These are phyloP conservation scores for Arctopsyche grandis DNA, from an alignment of 1,140 invertebrate species.

Conservation along the genomic window DNA sequence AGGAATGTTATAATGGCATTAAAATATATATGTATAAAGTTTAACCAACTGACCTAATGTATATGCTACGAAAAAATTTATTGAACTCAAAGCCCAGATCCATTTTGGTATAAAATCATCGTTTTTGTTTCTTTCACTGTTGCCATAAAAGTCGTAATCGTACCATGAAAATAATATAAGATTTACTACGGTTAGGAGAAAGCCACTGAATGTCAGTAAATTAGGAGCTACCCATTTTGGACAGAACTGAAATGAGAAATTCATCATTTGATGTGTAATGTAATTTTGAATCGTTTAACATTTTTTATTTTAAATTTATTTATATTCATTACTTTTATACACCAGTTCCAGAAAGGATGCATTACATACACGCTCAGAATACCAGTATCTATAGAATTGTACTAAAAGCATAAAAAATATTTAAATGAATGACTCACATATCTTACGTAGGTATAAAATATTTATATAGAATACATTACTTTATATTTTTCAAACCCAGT, in stretches of 20 bases:
- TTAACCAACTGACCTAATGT: constrained; percentile 83
- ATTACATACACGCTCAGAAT: constrained; percentile 94
- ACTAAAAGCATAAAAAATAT: constrained; percentile 78
- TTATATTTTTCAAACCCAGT: constrained; percentile 66
- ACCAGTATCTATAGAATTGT: constrained; percentile 93
- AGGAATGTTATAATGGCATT: neutral
- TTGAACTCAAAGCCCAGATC: constrained; percentile 87
- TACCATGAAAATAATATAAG: constrained; percentile 88
- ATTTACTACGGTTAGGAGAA: constrained; percentile 92
- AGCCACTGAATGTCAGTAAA: constrained; percentile 93
- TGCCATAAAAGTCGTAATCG: constrained; percentile 87
- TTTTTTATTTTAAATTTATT: constrained; percentile 6
- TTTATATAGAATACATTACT: constrained; percentile 53
- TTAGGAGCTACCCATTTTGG: constrained; percentile 97
- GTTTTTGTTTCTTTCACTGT: constrained; percentile 73
- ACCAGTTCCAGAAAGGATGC: constrained; percentile 97
- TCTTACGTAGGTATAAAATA: too few species aligned
- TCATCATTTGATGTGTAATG: constrained; percentile 25
- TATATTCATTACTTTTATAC: constrained; percentile 81
- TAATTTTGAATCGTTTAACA: constrained; percentile 3
- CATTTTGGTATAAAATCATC: constrained; percentile 78
- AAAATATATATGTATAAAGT: neutral
- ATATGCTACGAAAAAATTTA: constrained; percentile 94
- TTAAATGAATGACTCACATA: too few species aligned
- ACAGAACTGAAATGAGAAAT: constrained; percentile 77